Conservation (phyloP, 1,140 invertebrate species). For the Conus betulinus region DNA sequence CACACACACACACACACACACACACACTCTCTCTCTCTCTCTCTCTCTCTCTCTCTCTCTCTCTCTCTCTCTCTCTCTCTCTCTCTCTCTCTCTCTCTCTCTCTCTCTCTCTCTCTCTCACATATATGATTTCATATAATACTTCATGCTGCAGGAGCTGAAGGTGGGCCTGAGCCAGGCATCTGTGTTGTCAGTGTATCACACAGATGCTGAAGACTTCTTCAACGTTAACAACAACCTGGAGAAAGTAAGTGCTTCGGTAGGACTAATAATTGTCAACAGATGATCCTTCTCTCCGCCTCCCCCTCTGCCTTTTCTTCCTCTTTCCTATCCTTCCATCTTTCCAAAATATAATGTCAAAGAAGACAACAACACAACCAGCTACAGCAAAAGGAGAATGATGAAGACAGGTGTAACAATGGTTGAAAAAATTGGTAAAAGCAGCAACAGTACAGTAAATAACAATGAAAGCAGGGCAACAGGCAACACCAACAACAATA, state of each 20-base stretch:
- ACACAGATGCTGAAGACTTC: constrained; percentile 87
- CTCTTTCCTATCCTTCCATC: too few relatives aligned
- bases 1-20: constrained; percentile 1
- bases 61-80: background rate
- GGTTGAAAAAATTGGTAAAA: too few relatives aligned
- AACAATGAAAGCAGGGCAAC: too few relatives aligned
- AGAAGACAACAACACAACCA: too few relatives aligned
- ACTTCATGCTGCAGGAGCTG: constrained; percentile 51
- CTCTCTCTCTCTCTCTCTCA: background rate
- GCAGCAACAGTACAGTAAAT: too few relatives aligned
- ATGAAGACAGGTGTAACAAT: too few relatives aligned
- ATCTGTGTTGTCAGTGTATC: constrained; percentile 85
- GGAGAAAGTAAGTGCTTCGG: constrained; percentile 85
- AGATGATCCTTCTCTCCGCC: background rate
- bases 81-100: constrained; percentile 5
- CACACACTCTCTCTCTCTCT: background rate
- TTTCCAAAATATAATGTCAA: too few relatives aligned
- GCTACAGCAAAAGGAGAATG: too few relatives aligned
- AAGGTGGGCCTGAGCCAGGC: constrained; percentile 78
- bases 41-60: background rate
- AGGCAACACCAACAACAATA: too few relatives aligned
- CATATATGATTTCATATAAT: background rate
- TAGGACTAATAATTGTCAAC: too few relatives aligned
- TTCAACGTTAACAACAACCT: constrained; percentile 86
- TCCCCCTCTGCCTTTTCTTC: too few relatives aligned